Evolutionary conservation across 2,888 invertebrate genomes (phyloP).

Genomic region (Bedellia somnulentella): DNA sequence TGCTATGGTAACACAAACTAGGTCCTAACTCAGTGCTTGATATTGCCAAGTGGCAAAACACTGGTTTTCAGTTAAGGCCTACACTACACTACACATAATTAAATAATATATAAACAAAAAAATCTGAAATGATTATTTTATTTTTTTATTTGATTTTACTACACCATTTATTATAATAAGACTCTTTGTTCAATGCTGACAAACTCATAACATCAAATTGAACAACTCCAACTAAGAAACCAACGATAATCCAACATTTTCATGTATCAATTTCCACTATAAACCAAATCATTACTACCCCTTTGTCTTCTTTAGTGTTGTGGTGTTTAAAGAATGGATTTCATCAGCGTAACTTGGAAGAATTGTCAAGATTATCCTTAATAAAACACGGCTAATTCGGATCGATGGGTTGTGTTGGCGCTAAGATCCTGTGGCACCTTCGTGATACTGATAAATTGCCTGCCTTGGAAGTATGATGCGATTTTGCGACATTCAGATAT

Average conservation of each 20-base stretch:
- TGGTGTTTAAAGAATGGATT: too few relatives aligned
- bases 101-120: too few relatives aligned
- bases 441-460: slow-evolving; percentile 16
- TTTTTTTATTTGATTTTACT: too few relatives aligned
- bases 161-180: too few relatives aligned
- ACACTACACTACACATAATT: too few relatives aligned
- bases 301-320: not conserved
- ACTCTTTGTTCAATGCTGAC: too few relatives aligned
- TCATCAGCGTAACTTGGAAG: too few relatives aligned
- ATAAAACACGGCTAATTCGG: slow-evolving; percentile 17
- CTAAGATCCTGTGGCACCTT: slow-evolving; percentile 19
- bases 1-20: too few relatives aligned
- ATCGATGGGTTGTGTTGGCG: slow-evolving; percentile 9
- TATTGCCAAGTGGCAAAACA: too few relatives aligned
- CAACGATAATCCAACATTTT: not conserved
- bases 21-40: too few relatives aligned
- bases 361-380: slow-evolving; percentile 14
- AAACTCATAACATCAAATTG: not conserved
- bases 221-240: not conserved
- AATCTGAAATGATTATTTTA: too few relatives aligned
- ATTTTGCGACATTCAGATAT: not conserved
- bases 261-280: not conserved
- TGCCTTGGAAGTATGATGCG: slow-evolving; percentile 3
- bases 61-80: too few relatives aligned
- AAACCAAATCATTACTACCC: not conserved